Conservation (phyloP, 2,797 vertebrate species). For the Epinephelus awoara region DNA sequence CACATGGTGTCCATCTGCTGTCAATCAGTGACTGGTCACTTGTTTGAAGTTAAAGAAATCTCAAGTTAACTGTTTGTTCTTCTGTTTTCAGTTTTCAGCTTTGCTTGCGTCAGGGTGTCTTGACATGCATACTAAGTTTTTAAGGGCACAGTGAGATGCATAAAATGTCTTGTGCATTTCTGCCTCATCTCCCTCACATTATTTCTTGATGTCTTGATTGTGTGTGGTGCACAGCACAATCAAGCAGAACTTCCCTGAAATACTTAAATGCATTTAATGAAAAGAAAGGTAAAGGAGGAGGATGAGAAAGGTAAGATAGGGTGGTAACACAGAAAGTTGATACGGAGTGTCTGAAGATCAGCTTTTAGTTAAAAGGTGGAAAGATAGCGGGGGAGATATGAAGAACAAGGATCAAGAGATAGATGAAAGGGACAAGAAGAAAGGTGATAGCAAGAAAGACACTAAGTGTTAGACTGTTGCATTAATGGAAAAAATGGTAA, state of each 20-base stretch:
- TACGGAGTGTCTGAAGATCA: background rate
- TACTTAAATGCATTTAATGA: background rate
- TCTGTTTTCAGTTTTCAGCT: background rate
- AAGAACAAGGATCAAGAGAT: background rate
- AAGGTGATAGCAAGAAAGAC: background rate
- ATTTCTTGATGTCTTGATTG: background rate
- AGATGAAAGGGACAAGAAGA: slow-evolving; percentile 1
- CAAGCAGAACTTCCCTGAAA: background rate
- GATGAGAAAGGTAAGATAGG: background rate
- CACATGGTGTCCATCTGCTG: slow-evolving; percentile 35
- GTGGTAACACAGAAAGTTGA: background rate
- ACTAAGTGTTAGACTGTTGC: background rate
- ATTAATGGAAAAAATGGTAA: slow-evolving; percentile 16
- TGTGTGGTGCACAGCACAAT: background rate
- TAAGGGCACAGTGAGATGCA: no score
- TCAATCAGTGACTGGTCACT: slow-evolving; percentile 6
- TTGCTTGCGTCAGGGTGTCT: background rate
- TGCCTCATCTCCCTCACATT: no score
- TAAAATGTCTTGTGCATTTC: no score
- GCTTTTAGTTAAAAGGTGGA: background rate
- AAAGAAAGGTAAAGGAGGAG: background rate
- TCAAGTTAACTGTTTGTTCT: slow-evolving; percentile 5
- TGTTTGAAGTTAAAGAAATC: slow-evolving; percentile 1
- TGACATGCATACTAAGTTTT: slow-evolving; percentile 1
- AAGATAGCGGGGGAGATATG: background rate